These are phyloP conservation scores for Chascanopsetta lugubris DNA, from an alignment of 2,113 vertebrate genomes.

Conservation along the genomic window DNA sequence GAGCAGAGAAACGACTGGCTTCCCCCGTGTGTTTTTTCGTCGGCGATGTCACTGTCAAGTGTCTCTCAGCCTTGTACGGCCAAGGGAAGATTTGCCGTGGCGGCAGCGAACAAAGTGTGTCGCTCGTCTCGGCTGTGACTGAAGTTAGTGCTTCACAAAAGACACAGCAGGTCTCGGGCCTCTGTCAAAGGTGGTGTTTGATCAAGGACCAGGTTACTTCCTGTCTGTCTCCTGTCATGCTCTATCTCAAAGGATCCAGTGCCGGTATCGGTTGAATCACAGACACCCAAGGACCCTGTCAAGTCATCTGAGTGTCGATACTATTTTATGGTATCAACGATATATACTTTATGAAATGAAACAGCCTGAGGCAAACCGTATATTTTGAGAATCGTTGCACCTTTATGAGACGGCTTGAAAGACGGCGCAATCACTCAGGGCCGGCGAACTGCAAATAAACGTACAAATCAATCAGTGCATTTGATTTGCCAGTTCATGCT, in stretches of 20 bases:
- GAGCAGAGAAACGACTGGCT: background rate
- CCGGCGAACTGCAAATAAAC: conserved; percentile 50
- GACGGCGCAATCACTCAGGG: conserved; percentile 42
- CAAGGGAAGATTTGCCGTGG: background rate
- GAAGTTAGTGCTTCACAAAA: background rate
- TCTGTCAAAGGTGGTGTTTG: background rate
- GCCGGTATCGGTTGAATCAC: background rate
- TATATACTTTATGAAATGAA: background rate
- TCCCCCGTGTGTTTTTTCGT: background rate
- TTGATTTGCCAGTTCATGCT: conserved; percentile 23
- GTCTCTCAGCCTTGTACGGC: background rate
- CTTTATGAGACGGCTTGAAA: conserved; percentile 30
- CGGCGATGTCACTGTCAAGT: conserved; percentile 1
- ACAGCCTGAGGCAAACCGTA: background rate
- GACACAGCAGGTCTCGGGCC: background rate
- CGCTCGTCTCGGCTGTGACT: background rate
- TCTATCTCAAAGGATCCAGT: background rate
- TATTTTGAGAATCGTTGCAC: background rate
- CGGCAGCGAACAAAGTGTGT: background rate
- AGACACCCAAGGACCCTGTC: background rate
- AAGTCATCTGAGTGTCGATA: background rate
- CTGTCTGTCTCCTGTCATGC: background rate
- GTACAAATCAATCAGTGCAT: conserved; percentile 52
- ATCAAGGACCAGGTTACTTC: background rate
- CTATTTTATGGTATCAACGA: background rate